A percentile compares a stretch with the other conserved stretches of the same genome.
phyloP scores from a whole-genome alignment of 2,113 vertebrate genomes.

The Microcebus lehilahytsara region DNA sequence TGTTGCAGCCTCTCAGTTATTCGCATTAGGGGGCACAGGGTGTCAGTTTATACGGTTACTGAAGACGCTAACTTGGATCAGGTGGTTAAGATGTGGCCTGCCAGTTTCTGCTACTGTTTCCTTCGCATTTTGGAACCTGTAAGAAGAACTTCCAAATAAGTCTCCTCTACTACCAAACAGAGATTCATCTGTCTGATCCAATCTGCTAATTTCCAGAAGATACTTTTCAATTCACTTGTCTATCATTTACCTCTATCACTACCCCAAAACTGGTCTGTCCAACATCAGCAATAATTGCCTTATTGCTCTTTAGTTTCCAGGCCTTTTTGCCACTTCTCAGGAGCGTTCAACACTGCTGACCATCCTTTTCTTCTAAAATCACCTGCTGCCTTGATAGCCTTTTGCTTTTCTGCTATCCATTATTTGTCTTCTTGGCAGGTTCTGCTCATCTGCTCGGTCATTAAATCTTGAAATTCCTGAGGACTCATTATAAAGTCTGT shows the following conservation, averaged over 20 bases:
- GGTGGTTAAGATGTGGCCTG: background rate
- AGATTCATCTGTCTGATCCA: background rate
- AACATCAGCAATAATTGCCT: background rate
- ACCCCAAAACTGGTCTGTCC: background rate
- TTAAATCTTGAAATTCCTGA: background rate
- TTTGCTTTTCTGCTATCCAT: background rate
- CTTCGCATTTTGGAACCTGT: background rate
- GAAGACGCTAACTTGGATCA: background rate
- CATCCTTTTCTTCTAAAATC: constrained; percentile 1
- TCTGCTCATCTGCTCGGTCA: background rate
- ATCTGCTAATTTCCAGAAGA: background rate
- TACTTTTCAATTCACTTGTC: background rate
- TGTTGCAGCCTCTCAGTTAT: background rate
- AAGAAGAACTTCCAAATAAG: background rate
- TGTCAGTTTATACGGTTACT: background rate
- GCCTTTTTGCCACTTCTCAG: background rate
- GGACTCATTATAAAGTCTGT: background rate
- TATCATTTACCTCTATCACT: background rate
- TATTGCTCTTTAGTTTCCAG: background rate
- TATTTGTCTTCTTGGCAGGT: background rate
- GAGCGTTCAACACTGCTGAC: background rate
- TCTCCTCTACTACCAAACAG: background rate
- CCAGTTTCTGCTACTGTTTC: background rate
- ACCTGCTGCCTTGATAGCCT: background rate
- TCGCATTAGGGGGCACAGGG: background rate